A percentile compares a stretch with the other conserved stretches of the same genome.
phyloP scores from a whole-genome alignment of 2,113 vertebrate species.

The Sebastes fasciatus region DNA sequence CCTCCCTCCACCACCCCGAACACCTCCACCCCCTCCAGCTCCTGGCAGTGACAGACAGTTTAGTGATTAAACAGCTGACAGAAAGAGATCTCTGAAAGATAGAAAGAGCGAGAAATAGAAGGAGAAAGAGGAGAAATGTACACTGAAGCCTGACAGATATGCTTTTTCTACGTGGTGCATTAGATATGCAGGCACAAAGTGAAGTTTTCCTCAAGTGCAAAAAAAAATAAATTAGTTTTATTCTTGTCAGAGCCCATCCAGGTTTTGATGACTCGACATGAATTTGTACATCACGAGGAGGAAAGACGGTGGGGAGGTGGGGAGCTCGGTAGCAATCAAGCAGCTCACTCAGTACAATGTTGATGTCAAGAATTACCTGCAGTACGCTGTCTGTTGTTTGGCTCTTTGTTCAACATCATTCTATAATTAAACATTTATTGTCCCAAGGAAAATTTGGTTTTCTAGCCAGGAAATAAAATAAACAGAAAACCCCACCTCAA shows the following conservation, averaged over 20 bases:
- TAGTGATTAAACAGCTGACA: conserved; percentile 15
- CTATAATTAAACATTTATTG: background rate
- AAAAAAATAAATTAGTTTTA: background rate
- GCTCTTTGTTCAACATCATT: conserved; percentile 18
- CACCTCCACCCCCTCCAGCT: conserved; percentile 86
- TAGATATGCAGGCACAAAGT: background rate
- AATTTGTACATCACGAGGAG: background rate
- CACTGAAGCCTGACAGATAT: background rate
- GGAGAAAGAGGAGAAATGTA: background rate
- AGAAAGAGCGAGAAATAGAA: background rate
- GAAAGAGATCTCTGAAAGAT: background rate
- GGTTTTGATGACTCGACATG: conserved; percentile 28
- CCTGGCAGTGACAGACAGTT: conserved; percentile 78
- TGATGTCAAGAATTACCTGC: conserved; percentile 18
- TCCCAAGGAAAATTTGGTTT: conserved; percentile 6
- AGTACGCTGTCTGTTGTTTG: background rate
- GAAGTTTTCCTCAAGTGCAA: background rate
- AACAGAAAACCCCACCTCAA: background rate
- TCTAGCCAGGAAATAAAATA: conserved; percentile 7
- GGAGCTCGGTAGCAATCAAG: conserved; percentile 22
- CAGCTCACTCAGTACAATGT: background rate
- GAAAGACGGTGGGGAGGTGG: background rate
- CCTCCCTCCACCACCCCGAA: conserved; percentile 96
- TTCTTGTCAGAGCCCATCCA: conserved; percentile 10
- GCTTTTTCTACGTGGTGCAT: background rate